Conservation (phyloP, 2,113 vertebrate genomes). For the Centrocercus urophasianus region DNA sequence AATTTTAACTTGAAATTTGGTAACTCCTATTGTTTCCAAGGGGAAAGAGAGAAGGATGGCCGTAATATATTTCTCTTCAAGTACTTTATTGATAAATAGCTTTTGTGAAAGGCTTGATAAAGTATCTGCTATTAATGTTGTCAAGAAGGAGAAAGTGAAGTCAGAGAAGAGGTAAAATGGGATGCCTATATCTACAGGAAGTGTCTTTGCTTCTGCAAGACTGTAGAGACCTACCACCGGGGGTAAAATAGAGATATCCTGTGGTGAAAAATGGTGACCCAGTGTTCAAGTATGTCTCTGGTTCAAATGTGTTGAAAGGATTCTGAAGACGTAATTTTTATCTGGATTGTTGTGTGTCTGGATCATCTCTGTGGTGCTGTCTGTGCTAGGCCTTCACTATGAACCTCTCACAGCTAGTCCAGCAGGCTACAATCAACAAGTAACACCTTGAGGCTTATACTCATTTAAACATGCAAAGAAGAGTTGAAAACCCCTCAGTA, state of each 20-base stretch:
- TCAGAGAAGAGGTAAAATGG: neutral
- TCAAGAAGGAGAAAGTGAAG: slow-evolving; percentile 26
- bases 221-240: neutral
- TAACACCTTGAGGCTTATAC: too few species aligned
- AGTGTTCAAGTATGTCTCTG: neutral
- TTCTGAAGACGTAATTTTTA: neutral
- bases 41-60: neutral
- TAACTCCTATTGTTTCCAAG: neutral
- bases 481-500: too few species aligned
- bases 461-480: too few species aligned
- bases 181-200: neutral
- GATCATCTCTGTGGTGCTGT: neutral
- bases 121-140: neutral
- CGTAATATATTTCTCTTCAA: neutral
- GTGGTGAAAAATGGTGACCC: neutral
- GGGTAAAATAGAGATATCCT: neutral
- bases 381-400: neutral
- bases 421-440: neutral
- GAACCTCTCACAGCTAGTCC: neutral
- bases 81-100: neutral
- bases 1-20: slow-evolving; percentile 37
- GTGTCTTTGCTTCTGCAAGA: neutral
- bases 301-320: neutral
- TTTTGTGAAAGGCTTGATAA: slow-evolving; percentile 33
- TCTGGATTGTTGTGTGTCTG: neutral